Percentiles rank a stretch among this genome's conserved stretches.
Conservation (phyloP, 2,797 vertebrate genomes). For the Taenioides sp. region DNA sequence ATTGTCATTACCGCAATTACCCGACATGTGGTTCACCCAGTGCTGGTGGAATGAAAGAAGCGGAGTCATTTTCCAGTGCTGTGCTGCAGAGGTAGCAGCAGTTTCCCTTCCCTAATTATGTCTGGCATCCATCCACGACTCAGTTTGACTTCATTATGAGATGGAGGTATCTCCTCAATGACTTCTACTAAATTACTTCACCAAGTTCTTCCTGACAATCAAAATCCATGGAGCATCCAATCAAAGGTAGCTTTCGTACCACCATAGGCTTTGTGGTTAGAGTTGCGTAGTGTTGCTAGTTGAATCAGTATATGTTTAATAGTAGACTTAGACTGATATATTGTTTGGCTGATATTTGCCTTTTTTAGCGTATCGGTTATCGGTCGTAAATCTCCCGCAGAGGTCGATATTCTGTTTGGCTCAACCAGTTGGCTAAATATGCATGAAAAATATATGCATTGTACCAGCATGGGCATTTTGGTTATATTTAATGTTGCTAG, state of each 20-base stretch:
- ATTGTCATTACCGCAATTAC: slow-evolving; percentile 59
- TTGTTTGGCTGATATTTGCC: too few species aligned
- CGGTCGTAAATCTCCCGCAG: too few species aligned
- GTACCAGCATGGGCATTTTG: too few species aligned
- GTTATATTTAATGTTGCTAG: too few species aligned
- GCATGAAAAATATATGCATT: too few species aligned
- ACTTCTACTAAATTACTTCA: slow-evolving; percentile 71
- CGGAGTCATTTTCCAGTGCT: slow-evolving; percentile 63
- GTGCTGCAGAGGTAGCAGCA: slow-evolving; percentile 61
- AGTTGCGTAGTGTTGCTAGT: slow-evolving; percentile 32
- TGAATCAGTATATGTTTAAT: slow-evolving; percentile 35
- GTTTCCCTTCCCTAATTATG: slow-evolving; percentile 72
- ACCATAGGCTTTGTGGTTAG: slow-evolving; percentile 52
- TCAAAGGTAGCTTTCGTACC: slow-evolving; percentile 55
- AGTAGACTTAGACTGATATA: too few species aligned
- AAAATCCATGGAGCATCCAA: slow-evolving; percentile 65
- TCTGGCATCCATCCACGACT: slow-evolving; percentile 72
- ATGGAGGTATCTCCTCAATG: slow-evolving; percentile 71
- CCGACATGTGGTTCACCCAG: slow-evolving; percentile 59
- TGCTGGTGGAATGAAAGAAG: slow-evolving; percentile 58
- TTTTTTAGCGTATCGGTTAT: too few species aligned
- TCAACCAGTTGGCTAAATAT: too few species aligned
- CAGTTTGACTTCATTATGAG: slow-evolving; percentile 75
- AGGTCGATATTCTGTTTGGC: too few species aligned
- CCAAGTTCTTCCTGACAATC: slow-evolving; percentile 64